Evolutionary conservation across 2,888 invertebrate species (phyloP), one percentile per base, ranked within the genome.

Genomic region (Noctuana brunneofusca): DNA sequence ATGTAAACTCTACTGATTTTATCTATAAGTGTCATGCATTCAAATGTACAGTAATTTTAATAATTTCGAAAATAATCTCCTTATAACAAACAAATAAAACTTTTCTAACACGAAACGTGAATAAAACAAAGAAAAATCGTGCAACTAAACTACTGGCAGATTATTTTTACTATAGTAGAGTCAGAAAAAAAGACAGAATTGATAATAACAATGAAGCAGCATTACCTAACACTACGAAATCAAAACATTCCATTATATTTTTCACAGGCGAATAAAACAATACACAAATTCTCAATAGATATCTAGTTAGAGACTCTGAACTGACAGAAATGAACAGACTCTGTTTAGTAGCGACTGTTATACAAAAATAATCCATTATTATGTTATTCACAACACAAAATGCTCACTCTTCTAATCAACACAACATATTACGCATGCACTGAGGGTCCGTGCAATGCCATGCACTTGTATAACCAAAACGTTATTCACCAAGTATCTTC

Each of bases 401-500:
- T 20, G 22, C 22, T 24, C 48, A 48, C 48, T 20, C 22, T 48
- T 22, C 20, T 48, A 46, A 14, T 38, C 0, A 48, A 48, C 22
- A 48, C n/a, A 14, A 20, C 48, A 48, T 4, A 48, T 20, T 8
- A 32, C 16, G 14, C 55, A 58, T 64, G 64, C 60, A 66, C 22
- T 20, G 12, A 59, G 3, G 24, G 4, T 20, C 5, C 24, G 27
- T 38, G 35, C 30, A 27, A 18, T 3, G 4, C 14, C 48, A 58
- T 58, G 58, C 58, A 16, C 27, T 41, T 53, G 56, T 49, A 59
- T 22, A 53, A 22, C n/a, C 32, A 48, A 58, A n/a, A 49, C 14
- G 16, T 63, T 75, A 84, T 76, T 86, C 81, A 87, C 87, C 87
- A 87, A 67, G 64, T 79, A 86, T 82, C 83, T 81, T 70, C 86